Evolutionary conservation across 2,113 vertebrate genomes (phyloP).

Genomic region (Saccopteryx leptura): DNA sequence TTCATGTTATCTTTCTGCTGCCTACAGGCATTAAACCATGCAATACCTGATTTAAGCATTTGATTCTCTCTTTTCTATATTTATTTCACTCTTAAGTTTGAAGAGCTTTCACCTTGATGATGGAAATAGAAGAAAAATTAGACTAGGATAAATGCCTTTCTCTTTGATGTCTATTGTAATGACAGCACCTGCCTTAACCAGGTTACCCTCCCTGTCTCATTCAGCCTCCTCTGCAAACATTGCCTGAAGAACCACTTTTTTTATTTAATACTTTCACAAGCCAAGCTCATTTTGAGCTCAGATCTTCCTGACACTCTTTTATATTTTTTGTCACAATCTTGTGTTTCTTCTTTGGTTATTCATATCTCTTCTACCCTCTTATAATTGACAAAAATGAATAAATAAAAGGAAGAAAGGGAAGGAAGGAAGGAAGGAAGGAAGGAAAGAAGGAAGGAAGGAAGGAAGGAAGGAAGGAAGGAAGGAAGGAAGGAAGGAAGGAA

Average conservation of each 20-base stretch:
- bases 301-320: background rate
- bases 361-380: background rate
- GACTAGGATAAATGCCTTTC: background rate
- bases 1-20: conserved; percentile 8
- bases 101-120: background rate
- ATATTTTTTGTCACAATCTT: background rate
- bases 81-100: conserved; percentile 21
- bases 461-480: too few relatives aligned
- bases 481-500: background rate
- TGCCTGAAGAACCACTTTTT: background rate
- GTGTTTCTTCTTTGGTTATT: background rate
- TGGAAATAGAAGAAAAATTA: background rate
- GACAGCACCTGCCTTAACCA: background rate
- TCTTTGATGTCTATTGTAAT: conserved; percentile 32
- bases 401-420: background rate
- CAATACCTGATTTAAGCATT: background rate
- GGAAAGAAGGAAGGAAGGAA: too few relatives aligned
- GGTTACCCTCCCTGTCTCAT: background rate
- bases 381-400: background rate
- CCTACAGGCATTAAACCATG: background rate
- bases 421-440: background rate
- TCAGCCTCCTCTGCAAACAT: background rate
- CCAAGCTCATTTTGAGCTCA: background rate
- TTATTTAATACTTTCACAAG: background rate
- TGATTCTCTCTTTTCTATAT: conserved; percentile 39